Evolutionary conservation across 2,797 vertebrate genomes (phyloP).

Genomic region (Carapus acus): DNA sequence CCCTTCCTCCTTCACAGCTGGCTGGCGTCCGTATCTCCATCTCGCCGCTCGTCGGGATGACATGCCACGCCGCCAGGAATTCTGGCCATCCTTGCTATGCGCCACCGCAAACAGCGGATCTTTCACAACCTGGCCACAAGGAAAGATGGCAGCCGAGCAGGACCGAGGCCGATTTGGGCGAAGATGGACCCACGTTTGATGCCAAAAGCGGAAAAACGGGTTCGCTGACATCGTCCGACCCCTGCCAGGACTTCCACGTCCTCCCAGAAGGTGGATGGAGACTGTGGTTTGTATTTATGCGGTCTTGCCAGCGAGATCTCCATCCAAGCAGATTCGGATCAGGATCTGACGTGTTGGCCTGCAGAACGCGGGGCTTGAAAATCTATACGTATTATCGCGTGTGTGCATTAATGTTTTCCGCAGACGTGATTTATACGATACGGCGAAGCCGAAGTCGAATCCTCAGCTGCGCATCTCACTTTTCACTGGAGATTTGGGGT

Average conservation of each 20-base stretch:
- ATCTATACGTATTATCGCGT: not conserved
- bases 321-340: too few species aligned
- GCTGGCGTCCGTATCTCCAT: constrained; percentile 48
- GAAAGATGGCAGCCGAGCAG: constrained; percentile 22
- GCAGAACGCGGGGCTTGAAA: not conserved
- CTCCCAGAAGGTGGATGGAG: constrained; percentile 25
- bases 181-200: constrained; percentile 25
- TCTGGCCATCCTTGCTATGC: constrained; percentile 57
- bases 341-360: constrained; percentile 3
- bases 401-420: too few species aligned
- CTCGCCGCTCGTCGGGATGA: constrained; percentile 50
- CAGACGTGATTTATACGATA: too few species aligned
- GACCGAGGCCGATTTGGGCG: constrained; percentile 17
- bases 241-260: constrained; percentile 32
- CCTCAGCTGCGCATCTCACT: too few species aligned
- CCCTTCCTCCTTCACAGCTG: constrained; percentile 25
- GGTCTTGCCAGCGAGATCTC: not conserved
- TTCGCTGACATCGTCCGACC: constrained; percentile 16
- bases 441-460: too few species aligned
- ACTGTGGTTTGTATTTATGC: constrained; percentile 20
- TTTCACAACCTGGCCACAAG: constrained; percentile 53
- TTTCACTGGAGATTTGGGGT: too few species aligned
- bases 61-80: constrained; percentile 52
- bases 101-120: constrained; percentile 48
- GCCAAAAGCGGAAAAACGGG: constrained; percentile 12